Base-by-base conservation (phyloP, 2,888 invertebrate genomes). In the Saturnia pavonia region DNA sequence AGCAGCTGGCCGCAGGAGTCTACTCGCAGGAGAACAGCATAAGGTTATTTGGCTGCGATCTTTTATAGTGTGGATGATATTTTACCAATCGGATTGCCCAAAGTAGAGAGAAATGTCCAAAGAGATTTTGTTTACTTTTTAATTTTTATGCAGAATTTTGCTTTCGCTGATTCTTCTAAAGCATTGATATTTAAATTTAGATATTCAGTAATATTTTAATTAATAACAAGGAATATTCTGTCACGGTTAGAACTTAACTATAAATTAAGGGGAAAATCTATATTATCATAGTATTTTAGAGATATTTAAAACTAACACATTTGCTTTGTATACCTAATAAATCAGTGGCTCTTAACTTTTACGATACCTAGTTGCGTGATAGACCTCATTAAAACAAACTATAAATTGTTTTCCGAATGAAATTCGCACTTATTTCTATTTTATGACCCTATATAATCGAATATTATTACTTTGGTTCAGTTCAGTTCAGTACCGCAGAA, bases 321-420 rank as follows among this genome's bases (percentile, higher is more conserved):
- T 78, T 77, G 68, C 40, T 63, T 45, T 68, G 77, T 77, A 76
- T 75, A 73, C 75, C 72, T 78, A 80, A 82, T 78, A 77, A 77
- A 79, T 74, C 68, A 63, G 45, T 11, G 48, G 71, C 70, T 72
- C 71, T 73, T 78, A 78, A 74, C 74, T 79, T 82, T 83, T 81
- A 81, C 70, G 72, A 70, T 27, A 60, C 11, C 27, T 27, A 60
- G 27, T 63, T 34, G 16, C 63, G 22, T 42, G 40, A 34, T 19
- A 63, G 12, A 69, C 63, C 22, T 40, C 19, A 45, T 22, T 69
- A 60, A 27, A 14, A 14, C 14, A 12, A 60, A 60, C 57, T 27
- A 14, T 60, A 14, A 57, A 57, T 0, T 60, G 27, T 27, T 60
- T 60, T 19, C 27, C 27, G 25, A 27, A 60, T 6, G 11, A 60